These are phyloP conservation scores for Opisthograptis luteolata DNA, from an alignment of 2,888 invertebrate species.

Conservation along the genomic window DNA sequence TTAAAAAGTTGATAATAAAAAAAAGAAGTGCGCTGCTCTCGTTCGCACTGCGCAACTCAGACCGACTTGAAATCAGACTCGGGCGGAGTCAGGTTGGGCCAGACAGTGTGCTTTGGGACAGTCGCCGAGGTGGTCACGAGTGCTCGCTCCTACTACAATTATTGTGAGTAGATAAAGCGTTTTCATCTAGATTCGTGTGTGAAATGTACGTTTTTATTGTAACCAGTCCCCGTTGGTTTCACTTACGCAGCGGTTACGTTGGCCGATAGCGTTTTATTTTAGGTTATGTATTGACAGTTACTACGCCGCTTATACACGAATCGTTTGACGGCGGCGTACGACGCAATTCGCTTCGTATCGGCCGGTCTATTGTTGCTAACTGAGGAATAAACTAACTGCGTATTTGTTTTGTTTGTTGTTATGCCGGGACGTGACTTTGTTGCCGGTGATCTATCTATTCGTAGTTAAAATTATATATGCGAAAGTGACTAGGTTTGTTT, in stretches of 20 bases:
- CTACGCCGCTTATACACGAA: constrained; percentile 64
- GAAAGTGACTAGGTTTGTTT: too few relatives aligned
- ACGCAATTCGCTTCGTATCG: constrained; percentile 69
- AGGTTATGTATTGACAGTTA: constrained; percentile 69
- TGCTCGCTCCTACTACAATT: constrained; percentile 35
- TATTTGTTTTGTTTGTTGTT: constrained; percentile 50
- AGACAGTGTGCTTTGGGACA: constrained; percentile 63
- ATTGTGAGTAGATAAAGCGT: constrained; percentile 60
- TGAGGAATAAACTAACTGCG: constrained; percentile 67
- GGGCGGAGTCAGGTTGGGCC: constrained; percentile 22
- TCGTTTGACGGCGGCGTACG: constrained; percentile 52
- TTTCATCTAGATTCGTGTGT: constrained; percentile 43
- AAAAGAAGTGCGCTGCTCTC: constrained; percentile 57
- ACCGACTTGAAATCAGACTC: background rate
- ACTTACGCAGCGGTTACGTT: constrained; percentile 20
- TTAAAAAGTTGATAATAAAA: constrained; percentile 57
- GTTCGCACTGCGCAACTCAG: constrained; percentile 46
- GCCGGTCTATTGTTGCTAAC: constrained; percentile 77
- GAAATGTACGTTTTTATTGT: constrained; percentile 25
- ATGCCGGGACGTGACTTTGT: constrained; percentile 43
- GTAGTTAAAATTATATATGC: too few relatives aligned
- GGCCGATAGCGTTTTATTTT: constrained; percentile 49
- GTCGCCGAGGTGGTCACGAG: constrained; percentile 61
- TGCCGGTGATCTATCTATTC: too few relatives aligned
- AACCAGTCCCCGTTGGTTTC: constrained; percentile 36